Evolutionary conservation across 1,140 invertebrate species (phyloP).

Genomic region (Bursaphelenchus mucronatus): DNA sequence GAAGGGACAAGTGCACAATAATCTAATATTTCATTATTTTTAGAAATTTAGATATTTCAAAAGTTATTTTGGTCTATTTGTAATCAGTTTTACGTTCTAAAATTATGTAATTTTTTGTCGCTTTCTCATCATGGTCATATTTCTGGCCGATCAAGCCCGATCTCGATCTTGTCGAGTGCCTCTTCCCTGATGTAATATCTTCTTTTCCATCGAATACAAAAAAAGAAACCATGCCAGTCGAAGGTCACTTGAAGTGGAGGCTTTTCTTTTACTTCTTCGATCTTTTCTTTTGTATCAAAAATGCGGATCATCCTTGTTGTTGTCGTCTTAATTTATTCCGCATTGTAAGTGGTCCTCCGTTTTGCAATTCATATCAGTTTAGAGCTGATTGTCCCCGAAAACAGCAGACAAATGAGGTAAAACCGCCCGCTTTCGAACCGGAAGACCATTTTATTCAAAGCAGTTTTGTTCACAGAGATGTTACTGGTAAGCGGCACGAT

Average conservation of each 20-base stretch:
- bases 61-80: no score
- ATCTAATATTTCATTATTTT: no score
- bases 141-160: no score
- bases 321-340: neutral
- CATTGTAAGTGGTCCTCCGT: no score
- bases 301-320: slow-evolving; percentile 10
- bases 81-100: no score
- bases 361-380: neutral
- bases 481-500: slow-evolving; percentile 12
- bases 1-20: no score
- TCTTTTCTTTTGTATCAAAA: slow-evolving; percentile 9
- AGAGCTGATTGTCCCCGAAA: slow-evolving; percentile 37
- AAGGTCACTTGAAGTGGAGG: neutral
- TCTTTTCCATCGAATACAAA: neutral
- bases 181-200: no score
- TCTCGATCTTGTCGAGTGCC: no score
- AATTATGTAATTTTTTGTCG: no score
- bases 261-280: neutral
- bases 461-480: slow-evolving; percentile 39
- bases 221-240: slow-evolving; percentile 1
- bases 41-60: no score
- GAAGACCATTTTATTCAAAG: slow-evolving; percentile 38
- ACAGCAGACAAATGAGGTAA: slow-evolving; percentile 13
- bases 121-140: no score
- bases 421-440: slow-evolving; percentile 33